Percentiles rank a stretch among this genome's conserved stretches.
phyloP scores from a whole-genome alignment of 2,888 invertebrate genomes.

The Barypeithes pellucidus region DNA sequence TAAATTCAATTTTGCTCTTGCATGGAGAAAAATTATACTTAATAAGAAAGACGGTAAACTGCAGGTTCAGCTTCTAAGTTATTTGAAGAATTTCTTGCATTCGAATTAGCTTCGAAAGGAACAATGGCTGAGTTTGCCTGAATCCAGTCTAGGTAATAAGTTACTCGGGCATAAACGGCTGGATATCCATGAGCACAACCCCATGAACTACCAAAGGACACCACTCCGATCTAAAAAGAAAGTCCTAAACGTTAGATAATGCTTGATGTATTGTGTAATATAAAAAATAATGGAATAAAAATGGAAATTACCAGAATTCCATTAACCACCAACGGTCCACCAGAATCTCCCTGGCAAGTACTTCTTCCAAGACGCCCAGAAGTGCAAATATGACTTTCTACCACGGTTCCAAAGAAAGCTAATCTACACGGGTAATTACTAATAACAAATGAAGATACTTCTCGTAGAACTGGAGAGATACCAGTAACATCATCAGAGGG shows the following conservation, averaged over 20 bases:
- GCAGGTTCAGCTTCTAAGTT: neutral
- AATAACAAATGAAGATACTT: constrained; percentile 65
- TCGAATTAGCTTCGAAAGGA: neutral
- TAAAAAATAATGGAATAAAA: neutral
- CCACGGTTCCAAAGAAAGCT: constrained; percentile 68
- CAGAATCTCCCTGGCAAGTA: constrained; percentile 73
- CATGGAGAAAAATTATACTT: no score
- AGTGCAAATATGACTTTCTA: constrained; percentile 71
- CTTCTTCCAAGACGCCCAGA: constrained; percentile 69
- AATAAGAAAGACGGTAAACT: neutral
- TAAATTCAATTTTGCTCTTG: no score
- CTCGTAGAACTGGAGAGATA: constrained; percentile 69
- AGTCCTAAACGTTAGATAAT: no score
- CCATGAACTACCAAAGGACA: constrained; percentile 64
- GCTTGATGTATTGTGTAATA: no score
- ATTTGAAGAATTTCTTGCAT: neutral
- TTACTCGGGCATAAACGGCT: constrained; percentile 67
- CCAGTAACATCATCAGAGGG: constrained; percentile 66
- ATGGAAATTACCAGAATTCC: constrained; percentile 56
- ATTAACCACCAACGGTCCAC: constrained; percentile 62
- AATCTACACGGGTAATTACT: constrained; percentile 70
- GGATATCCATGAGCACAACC: constrained; percentile 69
- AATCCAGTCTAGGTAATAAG: constrained; percentile 59
- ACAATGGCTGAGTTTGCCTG: constrained; percentile 16
- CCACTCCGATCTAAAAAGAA: constrained; percentile 62